Evolutionary conservation across 35 echinoderm and acorn worm genomes (phyloP), one percentile per base, ranked within the genome.

Genomic region (Lytechinus variegatus): DNA sequence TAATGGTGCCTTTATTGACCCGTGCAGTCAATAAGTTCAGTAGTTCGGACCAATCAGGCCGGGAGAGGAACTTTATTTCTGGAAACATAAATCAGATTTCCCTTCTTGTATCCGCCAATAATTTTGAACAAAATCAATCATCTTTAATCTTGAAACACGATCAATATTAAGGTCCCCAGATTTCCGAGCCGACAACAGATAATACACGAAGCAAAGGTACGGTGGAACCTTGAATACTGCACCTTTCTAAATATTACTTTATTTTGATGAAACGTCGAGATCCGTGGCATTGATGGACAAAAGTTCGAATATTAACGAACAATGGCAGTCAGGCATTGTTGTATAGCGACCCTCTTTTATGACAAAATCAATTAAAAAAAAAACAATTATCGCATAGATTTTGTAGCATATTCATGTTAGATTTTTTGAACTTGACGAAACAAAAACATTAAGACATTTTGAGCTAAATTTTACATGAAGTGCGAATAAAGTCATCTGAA

Each of bases 31-130:
- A 79, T n/a, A 79, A 79, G 66, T 79, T 79, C 66, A 21, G 66
- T 79, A 79, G 66, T 79, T 79, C 66, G 66, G 66, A 79, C 66
- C 66, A 79, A n/a, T 79, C 66, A 79, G 19, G 14, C 66, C n/a
- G 14, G 6, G 2, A 79, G n/a, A 14, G 66, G 66, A 79, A 79
- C 66, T 79, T 27, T 79, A 79, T 79, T 79, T 79, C 66, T 79
- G 66, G 66, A 79, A 79, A 79, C 66, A 79, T 79, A 79, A 79
- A 79, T 79, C 66, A 79, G 66, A 79, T 79, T 79, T 79, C 14
- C 66, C 66, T 79, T 24, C 66, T 79, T 7, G n/a, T 5, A 24
- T 79, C 66, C 66, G 66, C 66, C 66, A n/a, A 79, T 79, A 79
- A 24, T 79, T 79, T 79, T 79, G 66, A 79, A 79, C n/a, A 19